A percentile compares a stretch with the other conserved stretches of the same genome.
phyloP scores from a whole-genome alignment of 2,797 vertebrate genomes.

The Dryobates pubescens region DNA sequence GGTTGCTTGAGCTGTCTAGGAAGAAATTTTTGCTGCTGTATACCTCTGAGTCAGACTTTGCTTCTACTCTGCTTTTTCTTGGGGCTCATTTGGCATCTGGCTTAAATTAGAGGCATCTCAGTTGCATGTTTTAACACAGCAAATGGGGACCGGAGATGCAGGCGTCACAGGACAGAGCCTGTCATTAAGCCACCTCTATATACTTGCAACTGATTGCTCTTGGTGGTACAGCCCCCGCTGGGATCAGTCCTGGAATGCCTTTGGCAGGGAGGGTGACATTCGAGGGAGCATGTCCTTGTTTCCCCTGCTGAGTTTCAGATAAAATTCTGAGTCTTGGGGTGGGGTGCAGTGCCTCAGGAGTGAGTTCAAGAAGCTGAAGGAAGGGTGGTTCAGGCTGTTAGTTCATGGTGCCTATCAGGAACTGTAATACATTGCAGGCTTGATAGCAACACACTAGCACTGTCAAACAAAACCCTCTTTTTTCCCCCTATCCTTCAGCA shows the following conservation, averaged over 20 bases:
- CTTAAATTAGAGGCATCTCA: background rate
- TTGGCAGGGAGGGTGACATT: background rate
- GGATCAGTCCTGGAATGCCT: background rate
- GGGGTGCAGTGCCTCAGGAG: background rate
- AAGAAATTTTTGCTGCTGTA: background rate
- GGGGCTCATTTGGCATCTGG: background rate
- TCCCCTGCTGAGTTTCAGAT: background rate
- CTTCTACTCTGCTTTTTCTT: background rate
- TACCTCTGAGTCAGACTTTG: background rate
- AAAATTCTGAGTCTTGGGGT: background rate
- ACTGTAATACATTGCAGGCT: background rate
- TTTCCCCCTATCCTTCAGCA: background rate
- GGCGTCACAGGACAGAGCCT: background rate
- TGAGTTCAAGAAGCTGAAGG: background rate
- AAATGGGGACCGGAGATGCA: background rate
- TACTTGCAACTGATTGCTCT: background rate
- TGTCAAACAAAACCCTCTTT: constrained; percentile 11
- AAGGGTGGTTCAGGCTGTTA: background rate
- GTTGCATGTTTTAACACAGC: background rate
- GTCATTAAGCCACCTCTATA: background rate
- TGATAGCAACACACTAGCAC: background rate
- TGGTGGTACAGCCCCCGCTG: accelerated
- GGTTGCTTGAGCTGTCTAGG: background rate
- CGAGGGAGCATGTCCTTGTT: background rate
- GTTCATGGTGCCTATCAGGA: background rate